phyloP scores from a whole-genome alignment of 2,797 vertebrate genomes.

The Pachyuromys duprasi region DNA sequence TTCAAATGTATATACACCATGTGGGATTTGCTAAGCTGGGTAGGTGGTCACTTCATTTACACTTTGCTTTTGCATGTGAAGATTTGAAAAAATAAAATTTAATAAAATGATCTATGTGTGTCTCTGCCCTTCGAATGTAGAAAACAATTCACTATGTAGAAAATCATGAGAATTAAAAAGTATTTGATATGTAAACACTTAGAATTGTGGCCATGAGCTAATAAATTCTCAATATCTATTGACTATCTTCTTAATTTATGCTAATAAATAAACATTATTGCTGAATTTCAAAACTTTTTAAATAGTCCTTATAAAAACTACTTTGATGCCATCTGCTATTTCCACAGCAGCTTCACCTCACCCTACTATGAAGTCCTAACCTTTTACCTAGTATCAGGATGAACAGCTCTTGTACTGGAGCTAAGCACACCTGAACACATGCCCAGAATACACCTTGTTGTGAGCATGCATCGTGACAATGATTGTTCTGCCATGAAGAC shows the following conservation, averaged over 20 bases:
- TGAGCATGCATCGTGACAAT: not conserved
- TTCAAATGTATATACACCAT: not conserved
- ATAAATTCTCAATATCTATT: not conserved
- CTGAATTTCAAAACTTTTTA: not conserved
- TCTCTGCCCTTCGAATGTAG: not conserved
- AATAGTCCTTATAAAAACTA: not conserved
- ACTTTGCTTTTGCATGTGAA: not conserved
- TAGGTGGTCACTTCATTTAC: not conserved
- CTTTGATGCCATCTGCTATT: not conserved
- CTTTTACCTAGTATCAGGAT: not conserved
- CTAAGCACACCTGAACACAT: not conserved
- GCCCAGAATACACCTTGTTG: too few relatives aligned
- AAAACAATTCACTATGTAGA: not conserved
- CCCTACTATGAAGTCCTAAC: not conserved
- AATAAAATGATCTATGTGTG: not conserved
- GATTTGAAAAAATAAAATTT: slow-evolving; percentile 8
- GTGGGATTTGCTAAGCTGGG: not conserved
- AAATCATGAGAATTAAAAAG: not conserved
- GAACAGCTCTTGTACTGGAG: not conserved
- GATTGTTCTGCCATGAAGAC: not conserved
- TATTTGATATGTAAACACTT: not conserved
- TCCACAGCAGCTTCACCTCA: not conserved
- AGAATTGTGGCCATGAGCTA: not conserved
- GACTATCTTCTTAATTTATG: not conserved
- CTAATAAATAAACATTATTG: not conserved